Conservation (phyloP, 2,888 invertebrate genomes). For the Seira musarum region DNA sequence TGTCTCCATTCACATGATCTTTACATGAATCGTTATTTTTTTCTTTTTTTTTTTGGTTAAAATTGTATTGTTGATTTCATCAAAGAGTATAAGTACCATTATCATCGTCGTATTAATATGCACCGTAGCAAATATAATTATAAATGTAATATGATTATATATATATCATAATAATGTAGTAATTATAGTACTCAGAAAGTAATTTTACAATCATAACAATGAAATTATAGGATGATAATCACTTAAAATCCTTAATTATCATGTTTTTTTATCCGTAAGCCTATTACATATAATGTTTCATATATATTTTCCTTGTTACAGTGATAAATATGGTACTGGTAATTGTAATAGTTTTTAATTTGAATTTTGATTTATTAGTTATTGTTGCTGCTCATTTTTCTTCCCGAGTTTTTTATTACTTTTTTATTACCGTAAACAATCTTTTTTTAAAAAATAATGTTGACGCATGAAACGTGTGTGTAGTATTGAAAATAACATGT, state of each 20-base stretch:
- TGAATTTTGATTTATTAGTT: constrained; percentile 8
- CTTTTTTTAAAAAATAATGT: neutral
- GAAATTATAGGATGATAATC: constrained; percentile 2
- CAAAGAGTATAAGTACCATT: constrained; percentile 2
- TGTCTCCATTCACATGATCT: neutral
- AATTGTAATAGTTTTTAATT: neutral
- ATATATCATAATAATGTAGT: constrained; percentile 11
- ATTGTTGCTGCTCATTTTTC: neutral
- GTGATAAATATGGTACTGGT: constrained; percentile 5
- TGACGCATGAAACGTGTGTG: neutral
- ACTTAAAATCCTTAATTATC: neutral
- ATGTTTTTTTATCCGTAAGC: neutral
- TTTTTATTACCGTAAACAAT: neutral
- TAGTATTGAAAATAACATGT: too few relatives aligned
- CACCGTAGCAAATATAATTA: constrained; percentile 10
- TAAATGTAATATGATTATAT: constrained; percentile 6
- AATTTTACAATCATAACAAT: constrained; percentile 17
- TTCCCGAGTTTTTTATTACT: neutral
- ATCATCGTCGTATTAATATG: constrained; percentile 1
- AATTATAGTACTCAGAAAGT: neutral
- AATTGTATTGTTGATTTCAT: constrained; percentile 6
- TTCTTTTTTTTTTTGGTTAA: constrained; percentile 5
- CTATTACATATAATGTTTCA: constrained; percentile 12
- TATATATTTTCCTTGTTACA: constrained; percentile 16
- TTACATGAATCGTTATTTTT: constrained; percentile 13